A percentile compares a stretch with the other conserved stretches of the same genome.
Conservation (phyloP, 2,888 invertebrate species). For the Eupithecia vulgata region DNA sequence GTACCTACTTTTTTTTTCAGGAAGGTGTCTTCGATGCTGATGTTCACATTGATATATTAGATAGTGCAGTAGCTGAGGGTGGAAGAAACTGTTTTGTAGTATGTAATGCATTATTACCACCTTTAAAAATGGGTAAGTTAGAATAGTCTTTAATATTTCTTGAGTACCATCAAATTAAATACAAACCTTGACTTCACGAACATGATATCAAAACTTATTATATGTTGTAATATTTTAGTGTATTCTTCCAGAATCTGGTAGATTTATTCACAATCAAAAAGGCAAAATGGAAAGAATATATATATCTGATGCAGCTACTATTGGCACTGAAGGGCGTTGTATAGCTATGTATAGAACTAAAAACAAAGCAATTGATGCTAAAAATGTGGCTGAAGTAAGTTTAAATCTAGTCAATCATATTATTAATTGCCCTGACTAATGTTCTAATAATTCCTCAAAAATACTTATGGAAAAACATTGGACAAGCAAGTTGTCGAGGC, state of each 20-base stretch:
- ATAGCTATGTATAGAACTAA: slow-evolving; percentile 88
- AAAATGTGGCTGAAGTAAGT: slow-evolving; percentile 87
- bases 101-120: slow-evolving; percentile 86
- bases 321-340: slow-evolving; percentile 85
- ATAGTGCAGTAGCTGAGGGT: slow-evolving; percentile 85
- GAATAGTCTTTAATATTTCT: background rate
- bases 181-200: background rate
- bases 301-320: slow-evolving; percentile 85
- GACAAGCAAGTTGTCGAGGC: background rate
- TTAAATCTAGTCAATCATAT: background rate
- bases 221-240: background rate
- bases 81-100: slow-evolving; percentile 86
- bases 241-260: slow-evolving; percentile 83
- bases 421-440: background rate
- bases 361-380: slow-evolving; percentile 85
- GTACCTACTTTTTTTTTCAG: slow-evolving; percentile 52
- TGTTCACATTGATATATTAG: slow-evolving; percentile 84
- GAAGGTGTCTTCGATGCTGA: slow-evolving; percentile 89
- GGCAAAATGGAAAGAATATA: slow-evolving; percentile 82
- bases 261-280: slow-evolving; percentile 79
- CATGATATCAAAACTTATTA: background rate
- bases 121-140: slow-evolving; percentile 85
- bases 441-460: background rate
- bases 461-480: background rate
- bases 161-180: background rate